Percentiles rank a stretch among this genome's conserved stretches.
These are phyloP conservation scores for Eutrigla gurnardus DNA, from an alignment of 2,797 vertebrate genomes.

Conservation along the genomic window DNA sequence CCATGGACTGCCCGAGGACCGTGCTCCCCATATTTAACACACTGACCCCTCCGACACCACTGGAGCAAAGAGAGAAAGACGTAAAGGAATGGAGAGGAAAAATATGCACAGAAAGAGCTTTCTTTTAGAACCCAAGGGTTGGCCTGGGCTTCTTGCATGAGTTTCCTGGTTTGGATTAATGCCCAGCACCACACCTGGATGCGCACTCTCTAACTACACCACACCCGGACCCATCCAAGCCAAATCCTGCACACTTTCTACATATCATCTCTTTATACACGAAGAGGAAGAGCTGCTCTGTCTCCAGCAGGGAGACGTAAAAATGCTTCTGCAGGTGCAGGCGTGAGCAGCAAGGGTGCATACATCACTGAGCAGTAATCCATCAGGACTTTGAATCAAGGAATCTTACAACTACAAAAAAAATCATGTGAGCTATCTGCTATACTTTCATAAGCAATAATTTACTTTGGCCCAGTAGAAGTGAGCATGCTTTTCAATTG, in stretches of 20 bases:
- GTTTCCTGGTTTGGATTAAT: constrained; percentile 66
- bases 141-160: constrained; percentile 30
- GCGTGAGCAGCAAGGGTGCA: constrained; percentile 4
- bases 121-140: constrained; percentile 44
- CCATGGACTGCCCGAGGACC: constrained; percentile 92
- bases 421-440: not conserved
- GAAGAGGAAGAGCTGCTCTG: constrained; percentile 12
- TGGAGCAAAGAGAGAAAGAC: constrained; percentile 63
- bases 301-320: constrained; percentile 44
- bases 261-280: constrained; percentile 55
- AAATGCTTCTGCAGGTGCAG: constrained; percentile 43
- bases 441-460: not conserved
- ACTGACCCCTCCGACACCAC: constrained; percentile 98
- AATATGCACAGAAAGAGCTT: constrained; percentile 20
- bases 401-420: not conserved
- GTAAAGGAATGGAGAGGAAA: constrained; percentile 30
- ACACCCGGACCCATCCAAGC: constrained; percentile 38
- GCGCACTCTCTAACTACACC: constrained; percentile 17
- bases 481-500: not conserved
- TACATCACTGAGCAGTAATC: not conserved
- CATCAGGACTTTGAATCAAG: not conserved
- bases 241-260: constrained; percentile 55
- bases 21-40: constrained; percentile 91
- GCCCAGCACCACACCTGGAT: constrained; percentile 77
- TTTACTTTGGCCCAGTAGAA: constrained; percentile 11